Base-by-base conservation (phyloP, 2,797 vertebrate species). In the Phoxinus dragarum region DNA sequence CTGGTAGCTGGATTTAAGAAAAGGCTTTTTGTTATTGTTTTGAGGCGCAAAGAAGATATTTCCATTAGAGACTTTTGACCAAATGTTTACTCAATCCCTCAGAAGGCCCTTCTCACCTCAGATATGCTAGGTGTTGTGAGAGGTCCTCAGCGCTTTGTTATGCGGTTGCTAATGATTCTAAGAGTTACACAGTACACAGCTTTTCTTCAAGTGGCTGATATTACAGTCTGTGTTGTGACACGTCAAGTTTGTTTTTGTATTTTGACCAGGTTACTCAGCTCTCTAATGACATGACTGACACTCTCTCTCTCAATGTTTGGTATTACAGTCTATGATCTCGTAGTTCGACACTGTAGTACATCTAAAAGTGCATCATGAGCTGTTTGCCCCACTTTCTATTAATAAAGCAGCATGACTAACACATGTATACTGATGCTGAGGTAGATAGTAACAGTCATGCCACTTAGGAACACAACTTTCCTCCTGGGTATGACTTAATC, bases 341-440 rank as follows among this genome's bases (percentile, higher is more conserved):
- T 69, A 54, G 56, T 64, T 81, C 74, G 44, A 89, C 83, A 59
- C 47, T 88, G 82, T 59, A 86, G 71, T 86, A 74, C 71, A 86
- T 90, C 90, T 82, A 90, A 93, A 92, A 89, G 90, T 91, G 89
- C 92, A 87, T 91, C 83, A 87, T 89, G 90, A 90, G 89, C 89
- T 91, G 92, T 93, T 91, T 94, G 94, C 89, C 93, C 94, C 93
- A 94, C 92, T 94, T 95, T 94, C 94, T 95, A 96, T 92, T 91
- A 91, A 94, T 95, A 95, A 90, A 86, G 36, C 73, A 21, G 85
- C 44, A 78, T 88, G 85, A 86, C 84, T 56, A 84, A 49, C 81
- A 74, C 40, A 40, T 34, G 83, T 68, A 40, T 81, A 71, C 73
- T 19, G 79, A 81, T 47, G 84, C 64, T 44, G 80, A 34, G 67